Conservation (phyloP, 2,888 invertebrate species). For the Anodontia alba region DNA sequence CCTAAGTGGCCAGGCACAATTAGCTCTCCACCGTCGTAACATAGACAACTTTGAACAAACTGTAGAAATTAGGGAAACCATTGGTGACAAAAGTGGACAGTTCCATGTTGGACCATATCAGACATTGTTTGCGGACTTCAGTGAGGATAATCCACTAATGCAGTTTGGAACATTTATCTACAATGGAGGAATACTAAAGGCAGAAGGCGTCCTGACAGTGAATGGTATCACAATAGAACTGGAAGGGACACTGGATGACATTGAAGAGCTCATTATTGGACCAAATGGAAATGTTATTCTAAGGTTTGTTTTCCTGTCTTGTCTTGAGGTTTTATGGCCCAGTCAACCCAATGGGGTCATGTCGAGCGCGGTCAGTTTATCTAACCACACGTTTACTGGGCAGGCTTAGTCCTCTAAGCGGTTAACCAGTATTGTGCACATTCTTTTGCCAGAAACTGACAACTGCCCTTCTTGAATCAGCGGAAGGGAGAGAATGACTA, state of each 20-base stretch:
- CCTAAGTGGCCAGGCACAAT: constrained; percentile 68
- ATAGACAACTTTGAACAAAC: constrained; percentile 66
- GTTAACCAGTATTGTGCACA: too few species aligned
- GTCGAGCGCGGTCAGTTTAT: too few species aligned
- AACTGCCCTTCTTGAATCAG: too few species aligned
- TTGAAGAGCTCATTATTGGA: constrained; percentile 69
- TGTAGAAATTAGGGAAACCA: constrained; percentile 59
- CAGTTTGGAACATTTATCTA: constrained; percentile 71
- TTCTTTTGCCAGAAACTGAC: too few species aligned
- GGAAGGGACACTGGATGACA: constrained; percentile 66
- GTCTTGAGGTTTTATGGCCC: too few species aligned
- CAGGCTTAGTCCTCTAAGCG: too few species aligned
- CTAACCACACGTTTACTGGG: too few species aligned
- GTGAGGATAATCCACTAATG: constrained; percentile 69
- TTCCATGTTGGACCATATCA: constrained; percentile 64
- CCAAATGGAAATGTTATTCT: constrained; percentile 69
- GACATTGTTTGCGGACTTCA: constrained; percentile 65
- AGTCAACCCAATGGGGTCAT: too few species aligned
- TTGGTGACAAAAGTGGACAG: constrained; percentile 53
- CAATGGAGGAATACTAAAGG: constrained; percentile 63
- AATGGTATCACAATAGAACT: constrained; percentile 69
- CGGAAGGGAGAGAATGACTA: too few species aligned
- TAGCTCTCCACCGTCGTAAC: constrained; percentile 70
- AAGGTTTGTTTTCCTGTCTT: too few species aligned
- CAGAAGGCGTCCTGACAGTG: constrained; percentile 62